Evolutionary conservation across 2,888 invertebrate species (phyloP).

Genomic region (Limnephilus marmoratus): DNA sequence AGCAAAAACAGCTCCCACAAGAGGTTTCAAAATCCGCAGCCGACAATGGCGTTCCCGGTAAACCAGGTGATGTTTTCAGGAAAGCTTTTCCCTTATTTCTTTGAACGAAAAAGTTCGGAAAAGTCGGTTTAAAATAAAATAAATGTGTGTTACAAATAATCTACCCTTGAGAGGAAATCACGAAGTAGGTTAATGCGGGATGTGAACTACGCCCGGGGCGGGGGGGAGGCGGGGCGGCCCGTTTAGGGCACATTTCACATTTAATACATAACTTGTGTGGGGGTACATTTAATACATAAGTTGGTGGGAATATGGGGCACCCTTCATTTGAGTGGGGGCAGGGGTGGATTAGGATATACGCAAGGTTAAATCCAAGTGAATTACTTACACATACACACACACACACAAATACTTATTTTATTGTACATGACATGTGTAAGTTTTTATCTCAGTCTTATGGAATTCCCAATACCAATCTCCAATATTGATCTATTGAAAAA

Average conservation of each 20-base stretch:
- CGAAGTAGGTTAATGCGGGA: conserved; percentile 28
- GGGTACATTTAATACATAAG: conserved; percentile 5
- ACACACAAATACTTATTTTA: too few relatives aligned
- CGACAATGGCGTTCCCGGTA: background rate
- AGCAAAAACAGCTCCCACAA: background rate
- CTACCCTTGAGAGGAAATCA: background rate
- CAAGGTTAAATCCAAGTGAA: too few relatives aligned
- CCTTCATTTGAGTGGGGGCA: background rate
- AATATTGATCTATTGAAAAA: too few relatives aligned
- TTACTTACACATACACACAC: too few relatives aligned
- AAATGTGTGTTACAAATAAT: background rate
- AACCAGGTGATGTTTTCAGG: background rate
- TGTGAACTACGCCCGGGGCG: conserved; percentile 7
- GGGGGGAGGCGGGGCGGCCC: background rate
- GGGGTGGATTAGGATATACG: background rate
- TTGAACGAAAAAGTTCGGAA: background rate
- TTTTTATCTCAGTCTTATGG: too few relatives aligned
- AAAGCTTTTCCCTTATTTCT: background rate
- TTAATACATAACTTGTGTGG: background rate
- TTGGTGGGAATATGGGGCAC: background rate
- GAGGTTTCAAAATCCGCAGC: background rate
- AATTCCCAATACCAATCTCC: too few relatives aligned
- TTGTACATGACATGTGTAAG: too few relatives aligned
- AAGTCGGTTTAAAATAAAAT: conserved; percentile 2
- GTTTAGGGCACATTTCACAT: conserved; percentile 27